Conservation (phyloP, 2,113 vertebrate species). For the Desmodus rotundus region DNA sequence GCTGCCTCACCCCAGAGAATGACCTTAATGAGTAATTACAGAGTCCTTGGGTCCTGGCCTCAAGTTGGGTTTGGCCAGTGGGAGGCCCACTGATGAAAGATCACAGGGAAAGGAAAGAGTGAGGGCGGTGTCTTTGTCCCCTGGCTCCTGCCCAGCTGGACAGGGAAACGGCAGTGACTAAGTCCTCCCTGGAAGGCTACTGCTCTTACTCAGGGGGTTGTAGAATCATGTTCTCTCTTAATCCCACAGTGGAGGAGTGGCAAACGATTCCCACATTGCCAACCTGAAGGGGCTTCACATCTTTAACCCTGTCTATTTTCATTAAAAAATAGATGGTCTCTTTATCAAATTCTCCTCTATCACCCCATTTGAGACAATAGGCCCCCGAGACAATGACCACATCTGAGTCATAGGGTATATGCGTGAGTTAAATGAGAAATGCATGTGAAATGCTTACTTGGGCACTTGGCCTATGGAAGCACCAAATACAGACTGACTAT, state of each 20-base stretch:
- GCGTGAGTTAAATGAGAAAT: background rate
- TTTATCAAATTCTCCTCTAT: background rate
- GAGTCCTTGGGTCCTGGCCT: background rate
- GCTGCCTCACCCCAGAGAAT: background rate
- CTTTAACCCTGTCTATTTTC: background rate
- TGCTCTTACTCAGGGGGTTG: background rate
- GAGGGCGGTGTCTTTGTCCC: too few species aligned
- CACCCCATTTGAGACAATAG: too few species aligned
- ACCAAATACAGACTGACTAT: background rate
- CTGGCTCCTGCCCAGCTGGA: background rate
- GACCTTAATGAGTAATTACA: background rate
- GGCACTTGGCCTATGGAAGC: background rate
- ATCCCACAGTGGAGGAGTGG: background rate
- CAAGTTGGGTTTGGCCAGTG: background rate
- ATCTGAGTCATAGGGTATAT: background rate
- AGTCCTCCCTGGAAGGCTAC: background rate
- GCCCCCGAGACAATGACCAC: background rate
- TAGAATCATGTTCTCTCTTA: background rate
- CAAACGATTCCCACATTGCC: background rate
- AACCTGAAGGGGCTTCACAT: background rate
- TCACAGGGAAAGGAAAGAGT: background rate
- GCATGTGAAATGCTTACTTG: background rate
- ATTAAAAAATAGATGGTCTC: background rate
- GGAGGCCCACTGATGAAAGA: background rate
- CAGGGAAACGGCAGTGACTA: background rate